Evolutionary conservation across 2,888 invertebrate species (phyloP).

Genomic region (Operophtera brumata): DNA sequence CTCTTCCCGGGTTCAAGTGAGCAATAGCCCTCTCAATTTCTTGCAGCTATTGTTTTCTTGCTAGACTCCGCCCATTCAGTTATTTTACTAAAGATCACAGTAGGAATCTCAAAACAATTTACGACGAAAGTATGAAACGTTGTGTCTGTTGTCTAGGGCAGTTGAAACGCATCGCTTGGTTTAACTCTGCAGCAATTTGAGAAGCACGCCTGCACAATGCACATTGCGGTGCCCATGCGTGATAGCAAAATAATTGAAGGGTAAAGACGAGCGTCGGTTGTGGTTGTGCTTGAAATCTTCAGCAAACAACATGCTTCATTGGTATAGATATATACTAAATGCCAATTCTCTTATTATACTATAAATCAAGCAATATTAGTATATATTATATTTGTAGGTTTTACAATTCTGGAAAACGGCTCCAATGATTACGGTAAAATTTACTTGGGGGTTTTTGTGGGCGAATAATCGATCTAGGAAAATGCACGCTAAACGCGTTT

Average conservation of each 20-base stretch:
- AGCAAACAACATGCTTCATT: neutral
- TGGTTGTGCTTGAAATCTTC: neutral
- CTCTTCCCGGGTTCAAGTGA: no score
- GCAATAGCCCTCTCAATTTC: no score
- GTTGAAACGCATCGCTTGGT: neutral
- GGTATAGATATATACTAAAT: neutral
- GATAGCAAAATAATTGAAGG: neutral
- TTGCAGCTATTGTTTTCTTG: no score
- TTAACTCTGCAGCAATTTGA: neutral
- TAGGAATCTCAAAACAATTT: neutral
- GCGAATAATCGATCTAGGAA: no score
- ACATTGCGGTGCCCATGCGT: neutral
- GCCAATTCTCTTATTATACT: no score
- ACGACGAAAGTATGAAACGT: slow-evolving; percentile 34
- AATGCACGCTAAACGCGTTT: no score
- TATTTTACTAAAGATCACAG: neutral
- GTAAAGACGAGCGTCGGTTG: neutral
- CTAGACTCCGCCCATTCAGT: no score
- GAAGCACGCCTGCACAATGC: neutral
- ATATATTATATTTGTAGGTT: no score
- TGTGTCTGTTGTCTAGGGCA: slow-evolving; percentile 33
- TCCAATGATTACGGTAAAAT: no score
- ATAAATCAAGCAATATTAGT: no score
- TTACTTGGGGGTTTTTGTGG: no score
- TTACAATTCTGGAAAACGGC: no score